A percentile compares a stretch with the other conserved stretches of the same genome.
phyloP scores from a whole-genome alignment of 1,140 invertebrate species.

The Heterodera schachtii region DNA sequence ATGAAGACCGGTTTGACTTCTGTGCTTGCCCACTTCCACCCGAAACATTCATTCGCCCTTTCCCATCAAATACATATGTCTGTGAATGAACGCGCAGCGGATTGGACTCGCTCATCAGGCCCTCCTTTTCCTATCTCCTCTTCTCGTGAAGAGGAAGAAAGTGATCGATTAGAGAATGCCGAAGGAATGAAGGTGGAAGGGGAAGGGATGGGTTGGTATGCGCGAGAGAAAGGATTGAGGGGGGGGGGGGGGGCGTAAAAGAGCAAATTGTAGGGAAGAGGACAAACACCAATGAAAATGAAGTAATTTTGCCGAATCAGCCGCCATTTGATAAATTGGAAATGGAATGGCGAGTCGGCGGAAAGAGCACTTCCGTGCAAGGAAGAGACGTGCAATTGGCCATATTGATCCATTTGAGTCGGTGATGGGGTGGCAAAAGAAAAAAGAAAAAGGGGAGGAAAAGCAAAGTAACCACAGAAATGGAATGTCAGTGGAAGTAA shows the following conservation, averaged over 20 bases:
- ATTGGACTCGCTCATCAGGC: slow-evolving; percentile 7
- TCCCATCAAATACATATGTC: neutral
- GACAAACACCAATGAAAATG: neutral
- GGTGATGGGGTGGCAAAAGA: neutral
- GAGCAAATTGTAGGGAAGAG: neutral
- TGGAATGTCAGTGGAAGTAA: neutral
- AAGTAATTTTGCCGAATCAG: neutral
- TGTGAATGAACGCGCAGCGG: slow-evolving; percentile 12
- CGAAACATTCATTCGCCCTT: neutral
- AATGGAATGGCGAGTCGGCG: neutral
- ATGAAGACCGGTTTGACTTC: slow-evolving; percentile 12
- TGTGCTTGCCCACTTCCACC: neutral
- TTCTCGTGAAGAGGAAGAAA: neutral
- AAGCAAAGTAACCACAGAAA: neutral
- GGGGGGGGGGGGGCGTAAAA: no score
- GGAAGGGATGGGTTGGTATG: neutral
- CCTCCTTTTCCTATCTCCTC: neutral
- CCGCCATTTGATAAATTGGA: neutral
- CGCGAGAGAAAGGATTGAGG: neutral
- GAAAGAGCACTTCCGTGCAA: neutral
- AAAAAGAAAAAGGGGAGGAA: neutral
- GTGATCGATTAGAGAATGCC: neutral
- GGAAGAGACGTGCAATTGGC: neutral
- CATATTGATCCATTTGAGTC: neutral
- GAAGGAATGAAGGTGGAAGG: neutral